phyloP scores from a whole-genome alignment of 2,113 vertebrate genomes.

The Indicator maculatus region DNA sequence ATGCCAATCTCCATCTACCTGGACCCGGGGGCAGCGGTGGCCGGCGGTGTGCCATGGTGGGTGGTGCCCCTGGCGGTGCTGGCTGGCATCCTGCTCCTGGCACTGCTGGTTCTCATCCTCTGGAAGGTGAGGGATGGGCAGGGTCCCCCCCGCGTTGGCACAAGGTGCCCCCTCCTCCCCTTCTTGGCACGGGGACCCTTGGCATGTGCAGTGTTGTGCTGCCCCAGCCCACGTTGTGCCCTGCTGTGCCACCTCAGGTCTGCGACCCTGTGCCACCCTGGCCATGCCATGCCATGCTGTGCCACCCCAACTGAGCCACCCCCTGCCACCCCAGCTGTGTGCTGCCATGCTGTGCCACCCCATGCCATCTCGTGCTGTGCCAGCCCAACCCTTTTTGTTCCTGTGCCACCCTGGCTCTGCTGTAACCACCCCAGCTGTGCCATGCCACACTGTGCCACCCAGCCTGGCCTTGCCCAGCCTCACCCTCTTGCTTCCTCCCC shows the following conservation, averaged over 20 bases:
- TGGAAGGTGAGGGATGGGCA: constrained; percentile 85
- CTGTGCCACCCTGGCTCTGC: not conserved
- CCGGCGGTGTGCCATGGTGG: constrained; percentile 88
- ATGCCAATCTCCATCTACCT: constrained; percentile 88
- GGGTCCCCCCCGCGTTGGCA: no score
- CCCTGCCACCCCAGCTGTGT: no score
- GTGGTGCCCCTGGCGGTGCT: constrained; percentile 88
- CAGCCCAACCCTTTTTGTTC: no score
- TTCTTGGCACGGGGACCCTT: not conserved
- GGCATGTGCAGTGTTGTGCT: no score
- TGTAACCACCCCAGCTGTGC: not conserved
- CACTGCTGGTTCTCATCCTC: constrained; percentile 83
- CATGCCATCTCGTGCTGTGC: no score
- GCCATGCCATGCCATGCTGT: no score
- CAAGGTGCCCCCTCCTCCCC: no score
- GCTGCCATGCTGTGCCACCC: not conserved
- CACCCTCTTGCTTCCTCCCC: constrained; percentile 6
- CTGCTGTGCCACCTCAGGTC: no score
- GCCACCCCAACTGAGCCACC: not conserved
- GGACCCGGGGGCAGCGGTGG: constrained; percentile 78
- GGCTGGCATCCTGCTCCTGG: constrained; percentile 85
- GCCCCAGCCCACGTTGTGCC: no score
- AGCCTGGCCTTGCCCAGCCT: not conserved
- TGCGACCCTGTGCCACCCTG: not conserved
- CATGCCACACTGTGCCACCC: not conserved